These are phyloP conservation scores for Drosophila atripex DNA, from an alignment of 2,888 invertebrate species.

Conservation along the genomic window DNA sequence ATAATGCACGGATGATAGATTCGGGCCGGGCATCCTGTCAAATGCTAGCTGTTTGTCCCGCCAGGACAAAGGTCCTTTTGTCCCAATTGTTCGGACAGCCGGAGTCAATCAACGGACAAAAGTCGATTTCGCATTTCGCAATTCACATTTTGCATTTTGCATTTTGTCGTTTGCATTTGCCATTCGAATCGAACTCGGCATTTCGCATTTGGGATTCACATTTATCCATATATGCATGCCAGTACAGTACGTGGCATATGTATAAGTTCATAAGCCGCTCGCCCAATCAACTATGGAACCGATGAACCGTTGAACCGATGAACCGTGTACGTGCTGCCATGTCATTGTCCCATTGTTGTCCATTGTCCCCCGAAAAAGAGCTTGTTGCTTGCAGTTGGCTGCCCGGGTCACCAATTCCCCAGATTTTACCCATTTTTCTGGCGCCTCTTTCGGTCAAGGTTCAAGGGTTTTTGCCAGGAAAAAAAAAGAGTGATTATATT, in stretches of 20 bases:
- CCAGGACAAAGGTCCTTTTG: constrained; percentile 21
- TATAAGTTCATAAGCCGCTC: constrained; percentile 34
- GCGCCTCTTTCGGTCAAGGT: constrained; percentile 10
- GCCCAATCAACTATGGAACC: constrained; percentile 41
- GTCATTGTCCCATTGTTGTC: constrained; percentile 27
- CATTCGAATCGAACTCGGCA: constrained; percentile 1
- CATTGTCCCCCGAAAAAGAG: constrained; percentile 17
- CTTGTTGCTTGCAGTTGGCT: constrained; percentile 24
- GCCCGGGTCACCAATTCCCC: constrained; percentile 1
- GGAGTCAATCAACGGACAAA: constrained; percentile 45
- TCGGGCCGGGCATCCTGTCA: constrained; percentile 39
- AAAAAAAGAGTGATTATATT: neutral
- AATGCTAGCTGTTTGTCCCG: constrained; percentile 43
- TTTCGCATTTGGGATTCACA: neutral
- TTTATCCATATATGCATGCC: constrained; percentile 12
- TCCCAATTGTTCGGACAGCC: constrained; percentile 31
- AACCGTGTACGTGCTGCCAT: constrained; percentile 41
- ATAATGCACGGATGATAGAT: constrained; percentile 49
- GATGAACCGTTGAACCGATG: constrained; percentile 16
- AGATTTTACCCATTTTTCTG: constrained; percentile 2
- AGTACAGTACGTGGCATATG: constrained; percentile 6
- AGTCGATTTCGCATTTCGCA: constrained; percentile 30
- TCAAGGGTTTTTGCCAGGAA: constrained; percentile 7
- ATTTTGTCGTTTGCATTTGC: neutral
- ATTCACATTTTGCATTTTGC: neutral